These are phyloP conservation scores for Limnephilus rhombicus DNA, from an alignment of 2,888 invertebrate genomes.

Conservation along the genomic window DNA sequence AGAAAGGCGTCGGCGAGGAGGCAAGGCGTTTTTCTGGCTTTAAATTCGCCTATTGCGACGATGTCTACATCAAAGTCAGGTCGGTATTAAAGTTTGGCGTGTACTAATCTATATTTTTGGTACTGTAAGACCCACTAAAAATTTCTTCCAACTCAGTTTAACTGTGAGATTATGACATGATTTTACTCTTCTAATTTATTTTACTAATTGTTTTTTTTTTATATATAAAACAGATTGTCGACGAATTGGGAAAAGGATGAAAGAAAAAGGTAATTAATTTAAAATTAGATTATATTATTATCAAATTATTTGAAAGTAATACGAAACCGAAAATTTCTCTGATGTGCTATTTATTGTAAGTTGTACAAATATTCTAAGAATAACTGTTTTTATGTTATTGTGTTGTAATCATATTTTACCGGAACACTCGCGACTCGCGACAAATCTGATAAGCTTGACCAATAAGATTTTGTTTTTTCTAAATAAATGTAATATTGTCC, in stretches of 20 bases:
- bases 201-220: not conserved
- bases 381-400: not conserved
- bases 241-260: not conserved
- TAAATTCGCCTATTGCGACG: no score
- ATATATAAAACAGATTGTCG: not conserved
- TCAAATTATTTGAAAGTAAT: not conserved
- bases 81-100: no score
- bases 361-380: not conserved
- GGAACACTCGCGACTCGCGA: not conserved
- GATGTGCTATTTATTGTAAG: not conserved
- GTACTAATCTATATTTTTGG: no score
- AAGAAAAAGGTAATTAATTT: no score
- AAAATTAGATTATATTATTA: not conserved
- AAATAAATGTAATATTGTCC: not conserved
- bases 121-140: no score
- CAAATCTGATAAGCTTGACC: not conserved
- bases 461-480: not conserved
- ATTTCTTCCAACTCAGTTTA: no score
- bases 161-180: no score
- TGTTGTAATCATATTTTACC: not conserved
- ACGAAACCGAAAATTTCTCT: not conserved
- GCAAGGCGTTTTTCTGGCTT: no score
- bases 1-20: no score
- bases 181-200: no score
- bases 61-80: no score